Conservation (phyloP, 2,797 vertebrate genomes). For the Malacoraja senta region DNA sequence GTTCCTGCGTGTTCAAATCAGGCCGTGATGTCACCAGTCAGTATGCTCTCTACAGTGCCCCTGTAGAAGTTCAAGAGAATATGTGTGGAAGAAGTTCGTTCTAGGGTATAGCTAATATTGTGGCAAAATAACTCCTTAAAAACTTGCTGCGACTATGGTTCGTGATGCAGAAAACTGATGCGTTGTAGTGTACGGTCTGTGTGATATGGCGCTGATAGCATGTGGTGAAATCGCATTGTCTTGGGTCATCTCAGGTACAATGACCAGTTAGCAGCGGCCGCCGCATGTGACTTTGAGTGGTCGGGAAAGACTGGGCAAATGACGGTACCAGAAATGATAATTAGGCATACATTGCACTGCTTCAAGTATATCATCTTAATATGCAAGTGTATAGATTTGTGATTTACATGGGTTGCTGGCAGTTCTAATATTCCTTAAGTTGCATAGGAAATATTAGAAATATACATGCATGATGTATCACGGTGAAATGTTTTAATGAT, state of each 20-base stretch:
- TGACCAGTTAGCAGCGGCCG: neutral
- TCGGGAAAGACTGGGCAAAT: neutral
- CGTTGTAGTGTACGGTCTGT: neutral
- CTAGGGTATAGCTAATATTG: neutral
- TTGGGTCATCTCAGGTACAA: neutral
- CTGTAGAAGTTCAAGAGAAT: too few relatives aligned
- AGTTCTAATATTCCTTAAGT: constrained; percentile 2
- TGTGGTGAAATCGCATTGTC: neutral
- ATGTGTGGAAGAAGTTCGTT: too few relatives aligned
- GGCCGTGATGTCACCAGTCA: too few relatives aligned
- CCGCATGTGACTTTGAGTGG: neutral
- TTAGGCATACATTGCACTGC: neutral
- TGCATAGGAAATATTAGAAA: constrained; percentile 19
- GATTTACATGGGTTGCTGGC: constrained; percentile 11
- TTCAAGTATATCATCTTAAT: neutral
- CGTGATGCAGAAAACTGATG: neutral
- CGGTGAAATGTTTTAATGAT: constrained; percentile 33
- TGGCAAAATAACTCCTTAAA: neutral
- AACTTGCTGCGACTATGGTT: neutral
- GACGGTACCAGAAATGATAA: neutral
- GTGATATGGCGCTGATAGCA: neutral
- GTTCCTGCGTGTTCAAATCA: too few relatives aligned
- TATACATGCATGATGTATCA: constrained; percentile 25
- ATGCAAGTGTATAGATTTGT: neutral
- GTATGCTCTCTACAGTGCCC: too few relatives aligned